A percentile compares a stretch with the other conserved stretches of the same genome.
Conservation (phyloP, 2,797 vertebrate genomes). For the Takifugu ocellatus region DNA sequence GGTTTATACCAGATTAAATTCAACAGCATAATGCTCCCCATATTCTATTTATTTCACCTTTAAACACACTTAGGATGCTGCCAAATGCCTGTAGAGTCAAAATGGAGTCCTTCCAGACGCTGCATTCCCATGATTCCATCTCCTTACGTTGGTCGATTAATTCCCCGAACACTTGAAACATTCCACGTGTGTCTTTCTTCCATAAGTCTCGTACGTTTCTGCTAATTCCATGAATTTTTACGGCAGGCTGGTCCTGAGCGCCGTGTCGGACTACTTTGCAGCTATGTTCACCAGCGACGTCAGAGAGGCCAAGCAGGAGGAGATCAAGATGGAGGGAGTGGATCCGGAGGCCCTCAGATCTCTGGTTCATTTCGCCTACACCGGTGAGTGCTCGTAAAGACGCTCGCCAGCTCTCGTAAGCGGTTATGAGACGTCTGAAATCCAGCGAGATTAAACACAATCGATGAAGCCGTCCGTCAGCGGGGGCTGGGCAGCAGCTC, state of each 20-base stretch:
- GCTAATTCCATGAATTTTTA: slow-evolving; percentile 28
- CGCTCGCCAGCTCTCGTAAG: slow-evolving; percentile 49
- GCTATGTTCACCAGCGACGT: slow-evolving; percentile 98
- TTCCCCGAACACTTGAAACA: slow-evolving; percentile 18
- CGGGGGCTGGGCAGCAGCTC: slow-evolving; percentile 14
- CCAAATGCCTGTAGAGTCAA: no score
- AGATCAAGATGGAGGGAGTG: slow-evolving; percentile 97
- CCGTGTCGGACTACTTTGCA: slow-evolving; percentile 96
- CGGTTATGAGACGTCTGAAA: slow-evolving; percentile 43
- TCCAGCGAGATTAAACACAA: slow-evolving; percentile 54
- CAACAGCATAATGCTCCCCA: no score
- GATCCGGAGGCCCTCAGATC: slow-evolving; percentile 91
- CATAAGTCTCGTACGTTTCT: slow-evolving; percentile 7
- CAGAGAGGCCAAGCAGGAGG: slow-evolving; percentile 93
- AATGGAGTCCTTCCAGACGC: no score
- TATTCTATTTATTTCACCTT: no score
- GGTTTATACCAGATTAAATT: no score
- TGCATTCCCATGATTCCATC: no score
- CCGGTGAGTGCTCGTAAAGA: slow-evolving; percentile 81
- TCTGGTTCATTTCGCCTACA: slow-evolving; percentile 94
- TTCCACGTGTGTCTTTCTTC: slow-evolving; percentile 1
- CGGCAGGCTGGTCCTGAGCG: slow-evolving; percentile 89
- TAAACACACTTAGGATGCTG: no score
- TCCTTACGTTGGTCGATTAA: background rate
- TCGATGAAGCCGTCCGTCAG: slow-evolving; percentile 30